Percentiles rank a stretch among this genome's conserved stretches.
Conservation (phyloP, 1,140 invertebrate species). For the Lepidostoma basale region DNA sequence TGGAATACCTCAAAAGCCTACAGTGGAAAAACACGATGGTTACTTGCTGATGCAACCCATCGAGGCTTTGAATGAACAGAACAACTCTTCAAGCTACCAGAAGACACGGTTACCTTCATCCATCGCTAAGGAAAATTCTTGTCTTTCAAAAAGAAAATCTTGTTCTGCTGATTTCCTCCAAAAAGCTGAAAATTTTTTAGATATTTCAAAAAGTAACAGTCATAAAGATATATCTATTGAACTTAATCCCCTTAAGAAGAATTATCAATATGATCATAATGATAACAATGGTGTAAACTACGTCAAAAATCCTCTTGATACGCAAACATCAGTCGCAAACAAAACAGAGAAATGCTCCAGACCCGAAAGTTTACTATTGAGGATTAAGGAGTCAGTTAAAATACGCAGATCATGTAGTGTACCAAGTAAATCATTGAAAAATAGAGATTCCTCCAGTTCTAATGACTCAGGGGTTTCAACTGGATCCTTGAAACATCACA, state of each 20-base stretch:
- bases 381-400: conserved; percentile 65
- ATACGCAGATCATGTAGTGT: conserved; percentile 78
- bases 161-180: conserved; percentile 60
- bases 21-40: conserved; percentile 49
- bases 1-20: conserved; percentile 49
- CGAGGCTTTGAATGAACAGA: conserved; percentile 48
- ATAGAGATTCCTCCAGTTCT: conserved; percentile 75
- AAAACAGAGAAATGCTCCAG: conserved; percentile 46
- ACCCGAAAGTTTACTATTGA: conserved; percentile 53
- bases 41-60: conserved; percentile 56
- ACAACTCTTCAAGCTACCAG: not conserved
- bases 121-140: conserved; percentile 22
- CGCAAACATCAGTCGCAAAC: not conserved
- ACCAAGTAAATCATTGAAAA: conserved; percentile 69
- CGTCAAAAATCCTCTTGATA: conserved; percentile 3
- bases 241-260: conserved; percentile 53
- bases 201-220: conserved; percentile 47
- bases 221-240: conserved; percentile 52
- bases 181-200: conserved; percentile 53
- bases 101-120: not conserved
- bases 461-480: conserved; percentile 77
- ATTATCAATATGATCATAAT: conserved; percentile 51
- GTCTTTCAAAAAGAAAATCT: conserved; percentile 48
- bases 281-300: conserved; percentile 47
- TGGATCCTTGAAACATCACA: conserved; percentile 67